Percentiles rank a stretch among this genome's conserved stretches.
phyloP scores from a whole-genome alignment of 1,140 invertebrate species.

The Drosophila paulistorum region DNA sequence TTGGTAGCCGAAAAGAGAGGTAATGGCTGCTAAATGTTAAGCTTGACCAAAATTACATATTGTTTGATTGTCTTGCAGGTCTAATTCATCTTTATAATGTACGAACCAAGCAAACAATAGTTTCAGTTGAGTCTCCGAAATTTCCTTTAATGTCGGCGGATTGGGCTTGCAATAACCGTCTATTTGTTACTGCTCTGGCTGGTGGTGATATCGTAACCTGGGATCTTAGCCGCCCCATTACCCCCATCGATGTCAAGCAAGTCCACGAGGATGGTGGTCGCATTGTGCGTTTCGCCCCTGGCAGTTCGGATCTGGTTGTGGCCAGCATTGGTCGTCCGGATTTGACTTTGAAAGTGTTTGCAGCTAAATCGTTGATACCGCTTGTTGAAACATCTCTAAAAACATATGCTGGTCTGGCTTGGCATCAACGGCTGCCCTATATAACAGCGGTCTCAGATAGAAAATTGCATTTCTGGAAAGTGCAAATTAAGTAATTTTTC shows the following conservation, averaged over 20 bases:
- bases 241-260: conserved; percentile 84
- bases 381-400: conserved; percentile 84
- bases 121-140: conserved; percentile 88
- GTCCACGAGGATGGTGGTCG: conserved; percentile 86
- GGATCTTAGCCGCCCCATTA: conserved; percentile 86
- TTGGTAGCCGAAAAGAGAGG: conserved; percentile 90
- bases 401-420: conserved; percentile 85
- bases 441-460: conserved; percentile 86
- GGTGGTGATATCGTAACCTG: conserved; percentile 87
- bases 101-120: conserved; percentile 87
- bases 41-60: rapidly evolving
- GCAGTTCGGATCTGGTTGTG: conserved; percentile 84
- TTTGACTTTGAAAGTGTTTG: conserved; percentile 85
- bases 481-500: conserved; percentile 84
- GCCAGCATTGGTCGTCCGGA: conserved; percentile 86
- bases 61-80: conserved; percentile 21
- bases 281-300: conserved; percentile 84
- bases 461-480: conserved; percentile 87
- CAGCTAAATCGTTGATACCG: conserved; percentile 85
- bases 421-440: conserved; percentile 87
- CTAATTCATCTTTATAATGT: conserved; percentile 89
- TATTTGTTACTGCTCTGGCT: conserved; percentile 86
- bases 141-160: conserved; percentile 87
- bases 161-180: conserved; percentile 87
- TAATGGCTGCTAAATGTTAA: not conserved